phyloP scores from a whole-genome alignment of 2,888 invertebrate species.

The Anodontia alba region DNA sequence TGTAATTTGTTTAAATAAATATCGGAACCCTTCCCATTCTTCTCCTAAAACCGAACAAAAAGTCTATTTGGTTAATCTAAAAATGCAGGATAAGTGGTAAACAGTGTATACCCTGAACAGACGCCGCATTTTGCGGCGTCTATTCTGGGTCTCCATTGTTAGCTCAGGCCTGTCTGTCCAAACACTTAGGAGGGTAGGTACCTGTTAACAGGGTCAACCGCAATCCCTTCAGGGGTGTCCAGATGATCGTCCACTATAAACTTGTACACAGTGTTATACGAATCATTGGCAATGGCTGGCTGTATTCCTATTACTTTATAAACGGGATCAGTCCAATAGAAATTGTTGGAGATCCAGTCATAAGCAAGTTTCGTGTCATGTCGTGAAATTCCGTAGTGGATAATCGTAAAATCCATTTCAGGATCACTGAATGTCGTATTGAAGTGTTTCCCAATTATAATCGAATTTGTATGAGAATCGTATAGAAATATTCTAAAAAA shows the following conservation, averaged over 20 bases:
- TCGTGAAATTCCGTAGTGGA: neutral
- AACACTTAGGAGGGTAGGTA: too few species aligned
- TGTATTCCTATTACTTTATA: neutral
- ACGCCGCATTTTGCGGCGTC: too few species aligned
- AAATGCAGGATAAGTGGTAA: too few species aligned
- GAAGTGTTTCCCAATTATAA: neutral
- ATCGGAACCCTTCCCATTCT: too few species aligned
- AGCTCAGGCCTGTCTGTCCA: too few species aligned
- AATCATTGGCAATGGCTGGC: neutral
- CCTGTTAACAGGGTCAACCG: neutral
- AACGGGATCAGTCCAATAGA: neutral
- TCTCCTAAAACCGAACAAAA: too few species aligned
- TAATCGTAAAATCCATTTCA: neutral
- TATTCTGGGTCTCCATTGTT: too few species aligned
- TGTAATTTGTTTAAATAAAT: too few species aligned
- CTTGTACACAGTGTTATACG: neutral
- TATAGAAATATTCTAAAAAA: neutral
- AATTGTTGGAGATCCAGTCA: neutral
- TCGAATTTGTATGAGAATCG: neutral
- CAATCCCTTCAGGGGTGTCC: neutral
- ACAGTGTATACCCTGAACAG: too few species aligned
- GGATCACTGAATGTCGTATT: neutral
- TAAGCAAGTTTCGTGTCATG: neutral
- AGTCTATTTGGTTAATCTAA: too few species aligned
- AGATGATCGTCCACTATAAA: neutral